Percentiles rank a stretch among this genome's conserved stretches.
Evolutionary conservation across 2,797 vertebrate genomes (phyloP).

Genomic region (Sebastolobus altivelis): DNA sequence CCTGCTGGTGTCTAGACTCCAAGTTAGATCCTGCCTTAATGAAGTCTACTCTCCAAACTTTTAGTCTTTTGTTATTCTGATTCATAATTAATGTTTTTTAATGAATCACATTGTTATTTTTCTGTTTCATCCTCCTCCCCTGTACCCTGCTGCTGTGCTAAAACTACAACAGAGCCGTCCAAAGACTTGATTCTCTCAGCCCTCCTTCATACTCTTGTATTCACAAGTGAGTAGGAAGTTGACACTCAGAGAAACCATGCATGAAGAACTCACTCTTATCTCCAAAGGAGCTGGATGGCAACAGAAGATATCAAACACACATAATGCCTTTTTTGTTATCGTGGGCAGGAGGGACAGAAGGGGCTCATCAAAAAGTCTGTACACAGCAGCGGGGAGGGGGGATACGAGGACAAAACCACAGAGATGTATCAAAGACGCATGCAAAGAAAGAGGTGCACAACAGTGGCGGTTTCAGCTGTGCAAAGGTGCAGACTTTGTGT

Average conservation of each 20-base stretch:
- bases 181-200: conserved; percentile 80
- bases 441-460: conserved; percentile 55
- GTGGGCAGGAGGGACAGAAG: conserved; percentile 27
- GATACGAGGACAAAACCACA: conserved; percentile 36
- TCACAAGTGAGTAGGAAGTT: conserved; percentile 48
- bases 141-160: neutral
- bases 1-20: neutral
- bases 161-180: conserved; percentile 19
- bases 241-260: conserved; percentile 61
- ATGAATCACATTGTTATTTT: neutral
- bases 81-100: neutral
- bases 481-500: conserved; percentile 30
- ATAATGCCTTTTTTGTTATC: conserved; percentile 51
- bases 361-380: conserved; percentile 40
- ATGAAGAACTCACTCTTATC: conserved; percentile 59
- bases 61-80: neutral
- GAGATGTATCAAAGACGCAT: conserved; percentile 51
- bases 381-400: neutral
- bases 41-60: neutral
- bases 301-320: conserved; percentile 45
- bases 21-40: neutral
- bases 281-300: conserved; percentile 63
- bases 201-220: conserved; percentile 51
- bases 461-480: conserved; percentile 53
- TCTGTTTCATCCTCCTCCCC: neutral